These are phyloP conservation scores for Lithodes maja DNA, from an alignment of 2,888 invertebrate genomes.

Conservation along the genomic window DNA sequence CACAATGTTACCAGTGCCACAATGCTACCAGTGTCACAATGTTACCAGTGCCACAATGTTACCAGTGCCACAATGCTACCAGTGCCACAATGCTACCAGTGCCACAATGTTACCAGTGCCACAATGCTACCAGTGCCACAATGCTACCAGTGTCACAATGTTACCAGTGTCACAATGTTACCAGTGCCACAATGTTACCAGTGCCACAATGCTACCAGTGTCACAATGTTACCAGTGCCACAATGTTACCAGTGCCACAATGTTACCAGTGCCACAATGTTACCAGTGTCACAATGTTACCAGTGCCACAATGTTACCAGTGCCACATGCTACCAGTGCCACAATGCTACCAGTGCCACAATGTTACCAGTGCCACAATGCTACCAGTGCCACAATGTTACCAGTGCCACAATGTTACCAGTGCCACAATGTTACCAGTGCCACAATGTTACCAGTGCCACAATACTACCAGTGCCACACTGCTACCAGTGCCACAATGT, in stretches of 20 bases:
- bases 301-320: too few relatives aligned
- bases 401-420: not conserved
- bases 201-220: not conserved
- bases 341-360: not conserved
- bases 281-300: too few relatives aligned
- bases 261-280: too few relatives aligned
- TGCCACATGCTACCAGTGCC: not conserved
- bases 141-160: not conserved
- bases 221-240: too few relatives aligned
- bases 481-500: not conserved
- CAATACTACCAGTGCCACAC: not conserved
- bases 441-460: not conserved
- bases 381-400: not conserved
- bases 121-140: not conserved
- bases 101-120: not conserved
- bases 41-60: not conserved
- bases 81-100: not conserved
- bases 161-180: not conserved
- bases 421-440: not conserved
- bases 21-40: not conserved
- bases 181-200: not conserved
- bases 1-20: too few relatives aligned
- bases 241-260: too few relatives aligned
- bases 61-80: not conserved
- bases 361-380: not conserved